These are phyloP conservation scores for Agrotis puta DNA, from an alignment of 2,888 invertebrate species.

Conservation along the genomic window DNA sequence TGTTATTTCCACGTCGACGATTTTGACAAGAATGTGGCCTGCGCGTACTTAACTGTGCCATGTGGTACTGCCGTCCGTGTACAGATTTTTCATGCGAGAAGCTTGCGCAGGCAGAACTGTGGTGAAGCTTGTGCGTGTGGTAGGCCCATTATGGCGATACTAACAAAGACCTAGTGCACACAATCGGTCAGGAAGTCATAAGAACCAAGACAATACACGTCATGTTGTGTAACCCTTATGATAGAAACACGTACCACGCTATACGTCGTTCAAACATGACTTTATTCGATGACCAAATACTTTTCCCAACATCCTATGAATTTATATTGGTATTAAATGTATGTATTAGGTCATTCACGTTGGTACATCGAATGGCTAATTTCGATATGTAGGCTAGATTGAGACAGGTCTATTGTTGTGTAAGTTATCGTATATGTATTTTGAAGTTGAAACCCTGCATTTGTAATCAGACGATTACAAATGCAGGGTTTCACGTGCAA, in stretches of 20 bases:
- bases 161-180: slow-evolving; percentile 21
- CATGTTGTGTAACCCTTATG: slow-evolving; percentile 43
- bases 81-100: no score
- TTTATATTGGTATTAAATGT: slow-evolving; percentile 60
- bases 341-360: slow-evolving; percentile 57
- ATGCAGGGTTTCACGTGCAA: slow-evolving; percentile 24
- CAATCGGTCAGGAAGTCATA: slow-evolving; percentile 50
- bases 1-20: no score
- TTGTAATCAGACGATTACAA: no score
- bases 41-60: no score
- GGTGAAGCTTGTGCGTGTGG: no score
- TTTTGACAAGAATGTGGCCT: no score
- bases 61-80: no score
- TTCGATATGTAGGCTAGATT: slow-evolving; percentile 68
- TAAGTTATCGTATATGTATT: slow-evolving; percentile 58
- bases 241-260: slow-evolving; percentile 9
- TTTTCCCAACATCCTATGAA: slow-evolving; percentile 54
- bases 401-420: slow-evolving; percentile 56
- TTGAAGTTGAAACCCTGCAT: no score
- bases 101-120: no score
- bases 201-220: slow-evolving; percentile 33
- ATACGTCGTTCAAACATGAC: slow-evolving; percentile 14
- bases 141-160: not conserved
- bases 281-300: slow-evolving; percentile 16
- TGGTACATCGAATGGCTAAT: slow-evolving; percentile 62